Evolutionary conservation across 1,140 invertebrate species (phyloP).

Genomic region (Andricus grossulariae): DNA sequence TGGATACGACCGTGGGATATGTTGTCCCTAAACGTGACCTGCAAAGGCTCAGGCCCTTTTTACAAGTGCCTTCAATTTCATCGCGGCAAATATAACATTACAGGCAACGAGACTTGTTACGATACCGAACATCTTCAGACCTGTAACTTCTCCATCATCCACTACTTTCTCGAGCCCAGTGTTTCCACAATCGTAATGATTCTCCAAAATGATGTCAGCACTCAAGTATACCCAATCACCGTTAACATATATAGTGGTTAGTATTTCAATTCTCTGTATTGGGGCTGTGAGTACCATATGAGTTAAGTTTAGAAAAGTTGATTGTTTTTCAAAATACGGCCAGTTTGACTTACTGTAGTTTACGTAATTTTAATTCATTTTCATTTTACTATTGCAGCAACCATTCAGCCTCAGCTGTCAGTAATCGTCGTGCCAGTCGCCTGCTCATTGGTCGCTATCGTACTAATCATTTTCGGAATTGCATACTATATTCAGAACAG

Average conservation of each 20-base stretch:
- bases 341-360: constrained; percentile 22
- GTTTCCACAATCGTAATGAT: constrained; percentile 85
- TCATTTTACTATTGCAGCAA: constrained; percentile 76
- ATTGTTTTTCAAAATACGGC: neutral
- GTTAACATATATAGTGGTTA: constrained; percentile 90
- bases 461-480: constrained; percentile 88
- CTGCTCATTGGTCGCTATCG: constrained; percentile 86
- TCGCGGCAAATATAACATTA: constrained; percentile 84
- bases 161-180: constrained; percentile 81
- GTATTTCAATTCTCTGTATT: constrained; percentile 27
- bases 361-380: constrained; percentile 34
- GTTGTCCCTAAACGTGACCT: constrained; percentile 82
- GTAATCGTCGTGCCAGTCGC: constrained; percentile 90
- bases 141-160: constrained; percentile 80
- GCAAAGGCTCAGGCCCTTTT: constrained; percentile 84
- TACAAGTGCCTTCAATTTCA: constrained; percentile 80
- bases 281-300: neutral
- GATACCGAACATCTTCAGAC: constrained; percentile 62
- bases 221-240: constrained; percentile 80
- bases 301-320: neutral
- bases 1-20: constrained; percentile 89
- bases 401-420: constrained; percentile 85
- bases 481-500: constrained; percentile 89
- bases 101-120: constrained; percentile 85
- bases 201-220: constrained; percentile 84